These are phyloP conservation scores for Vandiemenella viatica DNA, from an alignment of 2,888 invertebrate species.

Conservation along the genomic window DNA sequence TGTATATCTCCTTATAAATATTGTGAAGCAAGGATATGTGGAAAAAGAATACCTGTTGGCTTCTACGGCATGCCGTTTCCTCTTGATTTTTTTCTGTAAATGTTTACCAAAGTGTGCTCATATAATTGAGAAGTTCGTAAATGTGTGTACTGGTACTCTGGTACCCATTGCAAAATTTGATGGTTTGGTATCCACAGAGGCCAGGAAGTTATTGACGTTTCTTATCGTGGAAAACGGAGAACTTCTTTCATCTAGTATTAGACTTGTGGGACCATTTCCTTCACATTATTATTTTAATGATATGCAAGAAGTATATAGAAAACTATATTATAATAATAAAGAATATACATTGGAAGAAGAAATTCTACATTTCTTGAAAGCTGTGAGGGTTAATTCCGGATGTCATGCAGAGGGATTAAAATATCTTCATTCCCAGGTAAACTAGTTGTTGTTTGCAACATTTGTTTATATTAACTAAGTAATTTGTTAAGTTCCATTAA, in stretches of 20 bases:
- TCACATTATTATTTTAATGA: neutral
- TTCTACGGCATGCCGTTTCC: slow-evolving; percentile 26
- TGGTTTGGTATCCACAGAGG: neutral
- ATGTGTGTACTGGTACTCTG: slow-evolving; percentile 28
- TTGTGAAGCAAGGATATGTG: slow-evolving; percentile 16
- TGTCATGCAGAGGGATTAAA: slow-evolving; percentile 34
- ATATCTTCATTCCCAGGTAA: slow-evolving; percentile 28
- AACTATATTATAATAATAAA: neutral
- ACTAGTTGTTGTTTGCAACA: too few species aligned
- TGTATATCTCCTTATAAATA: slow-evolving; percentile 13
- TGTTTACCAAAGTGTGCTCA: neutral
- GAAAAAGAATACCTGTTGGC: slow-evolving; percentile 26
- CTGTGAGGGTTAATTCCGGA: slow-evolving; percentile 22
- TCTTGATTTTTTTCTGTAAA: neutral
- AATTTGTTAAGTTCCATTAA: too few species aligned
- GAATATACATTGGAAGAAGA: slow-evolving; percentile 27
- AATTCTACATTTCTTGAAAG: slow-evolving; percentile 34
- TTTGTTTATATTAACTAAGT: too few species aligned
- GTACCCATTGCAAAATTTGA: neutral
- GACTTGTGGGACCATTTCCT: slow-evolving; percentile 36
- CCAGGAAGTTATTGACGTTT: neutral
- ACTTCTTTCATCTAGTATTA: slow-evolving; percentile 31
- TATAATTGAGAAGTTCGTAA: neutral
- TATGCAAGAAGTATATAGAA: neutral
- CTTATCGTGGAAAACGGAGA: slow-evolving; percentile 31